phyloP scores from a whole-genome alignment of 2,113 vertebrate genomes.

The Bucco capensis region DNA sequence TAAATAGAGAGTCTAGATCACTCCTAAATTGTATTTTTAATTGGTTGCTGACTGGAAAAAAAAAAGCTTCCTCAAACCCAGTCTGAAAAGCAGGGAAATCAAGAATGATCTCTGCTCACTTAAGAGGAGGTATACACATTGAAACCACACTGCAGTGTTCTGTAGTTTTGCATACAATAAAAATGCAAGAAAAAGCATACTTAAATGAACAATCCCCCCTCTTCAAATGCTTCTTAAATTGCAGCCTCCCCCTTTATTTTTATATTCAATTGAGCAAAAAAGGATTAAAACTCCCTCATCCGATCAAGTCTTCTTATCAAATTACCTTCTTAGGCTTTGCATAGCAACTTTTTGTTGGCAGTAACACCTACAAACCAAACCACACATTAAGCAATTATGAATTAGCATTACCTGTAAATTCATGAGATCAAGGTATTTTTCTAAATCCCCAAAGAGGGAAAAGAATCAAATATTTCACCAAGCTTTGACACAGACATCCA shows the following conservation, averaged over 20 bases:
- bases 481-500: constrained; percentile 22
- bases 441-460: constrained; percentile 34
- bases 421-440: constrained; percentile 44
- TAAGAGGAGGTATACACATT: not conserved
- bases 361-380: constrained; percentile 59
- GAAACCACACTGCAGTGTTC: not conserved
- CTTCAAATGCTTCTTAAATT: constrained; percentile 20
- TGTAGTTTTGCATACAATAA: not conserved
- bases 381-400: constrained; percentile 55
- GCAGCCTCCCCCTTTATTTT: constrained; percentile 1
- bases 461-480: constrained; percentile 30
- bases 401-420: constrained; percentile 44
- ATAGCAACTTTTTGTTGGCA: constrained; percentile 57
- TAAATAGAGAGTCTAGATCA: not conserved
- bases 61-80: not conserved
- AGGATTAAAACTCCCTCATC: constrained; percentile 24
- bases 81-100: not conserved
- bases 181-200: constrained; percentile 14
- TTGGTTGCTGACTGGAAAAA: not conserved
- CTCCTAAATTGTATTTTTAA: not conserved
- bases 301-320: constrained; percentile 10
- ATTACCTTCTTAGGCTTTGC: constrained; percentile 59
- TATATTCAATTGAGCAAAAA: constrained; percentile 8
- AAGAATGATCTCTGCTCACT: not conserved
- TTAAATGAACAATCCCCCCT: not conserved